Conservation (phyloP, 53 echinoderm and acorn worm genomes). For the Paelopatides confundens region DNA sequence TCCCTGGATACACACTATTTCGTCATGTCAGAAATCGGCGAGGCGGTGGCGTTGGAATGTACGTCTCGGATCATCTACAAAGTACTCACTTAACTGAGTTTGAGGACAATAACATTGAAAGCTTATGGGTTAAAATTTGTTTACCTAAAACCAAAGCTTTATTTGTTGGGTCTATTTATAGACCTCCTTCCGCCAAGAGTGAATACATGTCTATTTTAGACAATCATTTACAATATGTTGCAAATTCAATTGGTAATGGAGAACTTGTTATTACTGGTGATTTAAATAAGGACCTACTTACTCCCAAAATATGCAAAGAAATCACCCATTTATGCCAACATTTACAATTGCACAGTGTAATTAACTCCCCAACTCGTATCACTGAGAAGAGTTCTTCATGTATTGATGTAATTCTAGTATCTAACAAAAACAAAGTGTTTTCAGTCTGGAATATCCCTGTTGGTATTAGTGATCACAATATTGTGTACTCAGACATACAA, state of each 20-base stretch:
- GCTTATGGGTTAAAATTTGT: not conserved
- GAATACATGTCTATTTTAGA: not conserved
- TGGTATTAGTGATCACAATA: not conserved
- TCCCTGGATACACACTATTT: too few relatives aligned
- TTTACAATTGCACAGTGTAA: not conserved
- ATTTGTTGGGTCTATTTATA: not conserved
- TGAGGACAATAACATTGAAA: not conserved
- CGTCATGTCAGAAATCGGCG: not conserved
- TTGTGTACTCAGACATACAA: not conserved
- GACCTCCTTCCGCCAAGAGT: not conserved
- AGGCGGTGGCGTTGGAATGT: not conserved
- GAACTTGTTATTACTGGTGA: not conserved
- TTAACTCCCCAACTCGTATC: not conserved
- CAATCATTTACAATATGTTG: not conserved
- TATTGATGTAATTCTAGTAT: not conserved
- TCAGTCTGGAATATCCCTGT: not conserved
- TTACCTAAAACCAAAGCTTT: not conserved
- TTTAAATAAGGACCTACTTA: not conserved
- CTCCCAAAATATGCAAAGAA: not conserved
- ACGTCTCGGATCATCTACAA: not conserved
- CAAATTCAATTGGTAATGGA: not conserved
- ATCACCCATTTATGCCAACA: not conserved
- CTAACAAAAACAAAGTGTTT: not conserved
- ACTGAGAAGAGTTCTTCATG: not conserved
- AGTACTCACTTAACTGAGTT: not conserved